phyloP scores from a whole-genome alignment of 2,888 invertebrate species.

The Oithona nana region DNA sequence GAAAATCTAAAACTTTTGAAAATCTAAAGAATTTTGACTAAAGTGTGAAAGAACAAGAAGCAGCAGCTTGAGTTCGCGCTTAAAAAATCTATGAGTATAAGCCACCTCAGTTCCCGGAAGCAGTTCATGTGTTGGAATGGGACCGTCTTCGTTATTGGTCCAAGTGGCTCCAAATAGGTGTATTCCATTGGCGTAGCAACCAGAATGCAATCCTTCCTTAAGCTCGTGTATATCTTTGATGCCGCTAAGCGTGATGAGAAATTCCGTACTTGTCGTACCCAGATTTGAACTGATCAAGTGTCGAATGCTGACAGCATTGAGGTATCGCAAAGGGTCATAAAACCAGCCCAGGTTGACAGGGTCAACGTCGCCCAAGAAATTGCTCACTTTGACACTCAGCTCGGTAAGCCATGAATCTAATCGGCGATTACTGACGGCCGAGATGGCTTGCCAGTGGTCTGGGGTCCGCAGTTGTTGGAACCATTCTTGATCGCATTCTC shows the following conservation, averaged over 20 bases:
- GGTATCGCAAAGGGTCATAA: background rate
- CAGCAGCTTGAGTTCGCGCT: no score
- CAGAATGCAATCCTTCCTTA: background rate
- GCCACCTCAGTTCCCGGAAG: no score
- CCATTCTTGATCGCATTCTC: background rate
- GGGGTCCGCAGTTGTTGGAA: background rate
- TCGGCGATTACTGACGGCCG: background rate
- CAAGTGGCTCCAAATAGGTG: constrained; percentile 2
- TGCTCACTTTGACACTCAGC: background rate
- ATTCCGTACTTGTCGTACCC: background rate
- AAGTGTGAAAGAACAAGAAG: no score
- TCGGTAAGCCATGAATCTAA: background rate
- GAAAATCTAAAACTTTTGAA: no score
- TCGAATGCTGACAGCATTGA: background rate
- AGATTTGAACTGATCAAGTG: background rate
- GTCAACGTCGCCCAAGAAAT: background rate
- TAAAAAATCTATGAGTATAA: no score
- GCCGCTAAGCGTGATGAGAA: background rate
- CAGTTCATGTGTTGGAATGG: no score
- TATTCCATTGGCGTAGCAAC: background rate
- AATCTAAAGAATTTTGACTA: no score
- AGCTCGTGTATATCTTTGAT: background rate
- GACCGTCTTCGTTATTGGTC: background rate
- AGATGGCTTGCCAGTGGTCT: background rate
- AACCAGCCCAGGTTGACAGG: background rate